Percentiles rank a stretch among this genome's conserved stretches.
Conservation (phyloP, 2,113 vertebrate genomes). For the Melanocharis versteri region DNA sequence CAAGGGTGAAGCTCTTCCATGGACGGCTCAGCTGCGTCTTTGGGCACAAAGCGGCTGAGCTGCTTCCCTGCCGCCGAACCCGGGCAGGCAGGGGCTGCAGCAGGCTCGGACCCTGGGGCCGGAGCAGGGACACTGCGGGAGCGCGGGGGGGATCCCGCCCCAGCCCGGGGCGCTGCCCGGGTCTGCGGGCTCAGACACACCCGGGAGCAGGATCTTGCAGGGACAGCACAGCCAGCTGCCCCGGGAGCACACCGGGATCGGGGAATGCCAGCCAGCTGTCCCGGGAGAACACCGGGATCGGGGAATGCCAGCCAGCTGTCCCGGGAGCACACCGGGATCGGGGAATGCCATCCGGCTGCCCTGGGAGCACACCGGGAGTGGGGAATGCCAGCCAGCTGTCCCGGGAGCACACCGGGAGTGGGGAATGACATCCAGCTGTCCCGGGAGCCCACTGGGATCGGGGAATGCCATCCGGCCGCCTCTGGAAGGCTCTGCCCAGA, state of each 20-base stretch:
- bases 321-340: rapidly evolving
- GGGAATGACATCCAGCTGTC: neutral
- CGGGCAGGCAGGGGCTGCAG: neutral
- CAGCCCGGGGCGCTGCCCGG: rapidly evolving
- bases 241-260: neutral
- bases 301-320: neutral
- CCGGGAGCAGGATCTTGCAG: neutral
- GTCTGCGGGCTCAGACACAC: rapidly evolving
- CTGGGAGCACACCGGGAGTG: too few relatives aligned
- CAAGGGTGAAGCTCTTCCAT: neutral
- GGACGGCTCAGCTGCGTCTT: neutral
- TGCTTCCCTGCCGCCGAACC: neutral
- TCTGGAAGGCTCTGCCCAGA: neutral
- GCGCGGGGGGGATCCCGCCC: neutral
- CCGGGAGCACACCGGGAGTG: rapidly evolving
- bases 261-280: neutral
- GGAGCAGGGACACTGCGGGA: neutral
- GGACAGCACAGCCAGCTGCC: neutral
- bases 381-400: neutral
- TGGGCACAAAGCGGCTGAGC: neutral
- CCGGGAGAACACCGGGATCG: neutral
- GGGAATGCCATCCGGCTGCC: neutral
- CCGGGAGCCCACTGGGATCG: neutral
- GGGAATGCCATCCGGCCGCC: neutral
- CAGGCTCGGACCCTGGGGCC: neutral